Conservation (phyloP, 1,140 invertebrate genomes). For the Carcinoscorpius rotundicauda region DNA sequence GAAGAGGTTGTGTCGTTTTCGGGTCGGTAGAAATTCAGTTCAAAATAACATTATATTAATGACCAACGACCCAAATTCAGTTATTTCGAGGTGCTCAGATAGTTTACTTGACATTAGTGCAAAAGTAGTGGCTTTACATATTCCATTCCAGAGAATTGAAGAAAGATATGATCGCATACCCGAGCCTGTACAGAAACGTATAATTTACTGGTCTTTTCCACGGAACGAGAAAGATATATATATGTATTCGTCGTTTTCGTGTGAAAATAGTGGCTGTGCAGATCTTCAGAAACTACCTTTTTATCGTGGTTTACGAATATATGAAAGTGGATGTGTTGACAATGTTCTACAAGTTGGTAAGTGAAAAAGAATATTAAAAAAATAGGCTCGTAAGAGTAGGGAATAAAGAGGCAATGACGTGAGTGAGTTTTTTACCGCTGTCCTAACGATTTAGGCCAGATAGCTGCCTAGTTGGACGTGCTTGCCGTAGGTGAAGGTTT, state of each 20-base stretch:
- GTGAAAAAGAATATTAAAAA: conserved; percentile 30
- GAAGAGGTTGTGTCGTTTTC: conserved; percentile 34
- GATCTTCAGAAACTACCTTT: conserved; percentile 62
- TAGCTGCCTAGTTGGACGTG: too few relatives aligned
- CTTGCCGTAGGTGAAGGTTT: too few relatives aligned
- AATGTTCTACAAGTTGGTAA: conserved; percentile 79
- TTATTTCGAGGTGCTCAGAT: conserved; percentile 29
- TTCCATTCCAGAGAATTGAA: conserved; percentile 74
- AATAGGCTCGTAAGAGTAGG: too few relatives aligned
- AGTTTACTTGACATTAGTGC: conserved; percentile 66
- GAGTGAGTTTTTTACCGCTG: too few relatives aligned
- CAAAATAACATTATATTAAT: conserved; percentile 22
- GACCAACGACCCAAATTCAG: conserved; percentile 26
- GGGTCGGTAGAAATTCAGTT: conserved; percentile 20
- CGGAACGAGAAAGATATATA: conserved; percentile 72
- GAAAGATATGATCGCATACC: conserved; percentile 73
- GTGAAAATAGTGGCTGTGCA: conserved; percentile 26
- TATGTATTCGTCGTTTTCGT: conserved; percentile 71
- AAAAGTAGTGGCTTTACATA: conserved; percentile 65
- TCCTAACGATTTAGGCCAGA: too few relatives aligned
- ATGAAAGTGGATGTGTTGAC: conserved; percentile 63
- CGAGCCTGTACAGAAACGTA: conserved; percentile 69
- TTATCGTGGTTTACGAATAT: conserved; percentile 66
- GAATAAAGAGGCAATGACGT: too few relatives aligned
- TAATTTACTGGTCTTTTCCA: conserved; percentile 80